These are phyloP conservation scores for Spermophilus dauricus DNA, from an alignment of 2,113 vertebrate genomes.

Conservation along the genomic window DNA sequence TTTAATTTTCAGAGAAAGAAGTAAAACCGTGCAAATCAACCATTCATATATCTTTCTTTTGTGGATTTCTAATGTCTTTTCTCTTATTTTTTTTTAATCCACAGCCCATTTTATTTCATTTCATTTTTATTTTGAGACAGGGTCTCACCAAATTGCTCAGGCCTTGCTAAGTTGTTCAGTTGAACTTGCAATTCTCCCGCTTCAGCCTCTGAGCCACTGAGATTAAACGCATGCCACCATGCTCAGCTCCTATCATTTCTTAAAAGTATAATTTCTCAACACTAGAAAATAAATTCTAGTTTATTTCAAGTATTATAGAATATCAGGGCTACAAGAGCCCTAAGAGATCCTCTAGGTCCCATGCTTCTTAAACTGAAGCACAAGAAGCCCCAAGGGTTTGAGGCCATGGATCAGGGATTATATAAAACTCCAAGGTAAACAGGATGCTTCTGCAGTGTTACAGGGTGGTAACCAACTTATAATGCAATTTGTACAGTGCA, in stretches of 20 bases:
- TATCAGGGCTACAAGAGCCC: neutral
- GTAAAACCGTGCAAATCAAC: neutral
- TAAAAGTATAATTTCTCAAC: conserved; percentile 37
- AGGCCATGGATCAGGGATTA: neutral
- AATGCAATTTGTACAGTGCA: neutral
- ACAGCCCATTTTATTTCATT: no score
- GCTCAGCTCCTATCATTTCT: neutral
- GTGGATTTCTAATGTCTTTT: neutral
- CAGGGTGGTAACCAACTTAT: conserved; percentile 10
- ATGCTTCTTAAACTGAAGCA: neutral
- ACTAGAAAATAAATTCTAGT: neutral
- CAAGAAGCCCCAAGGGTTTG: neutral
- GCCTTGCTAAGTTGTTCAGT: no score
- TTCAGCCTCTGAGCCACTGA: neutral
- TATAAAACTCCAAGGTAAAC: conserved; percentile 36
- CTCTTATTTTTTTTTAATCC: neutral
- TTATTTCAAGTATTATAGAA: conserved; percentile 41
- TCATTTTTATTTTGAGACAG: no score
- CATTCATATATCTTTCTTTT: conserved; percentile 3
- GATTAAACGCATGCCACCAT: no score
- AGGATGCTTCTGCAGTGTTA: neutral
- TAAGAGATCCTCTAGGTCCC: neutral
- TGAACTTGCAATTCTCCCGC: no score
- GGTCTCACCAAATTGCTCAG: no score
- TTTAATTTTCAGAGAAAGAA: conserved; percentile 50